Base-by-base conservation (phyloP, 2,113 vertebrate genomes). In the Indri indri region DNA sequence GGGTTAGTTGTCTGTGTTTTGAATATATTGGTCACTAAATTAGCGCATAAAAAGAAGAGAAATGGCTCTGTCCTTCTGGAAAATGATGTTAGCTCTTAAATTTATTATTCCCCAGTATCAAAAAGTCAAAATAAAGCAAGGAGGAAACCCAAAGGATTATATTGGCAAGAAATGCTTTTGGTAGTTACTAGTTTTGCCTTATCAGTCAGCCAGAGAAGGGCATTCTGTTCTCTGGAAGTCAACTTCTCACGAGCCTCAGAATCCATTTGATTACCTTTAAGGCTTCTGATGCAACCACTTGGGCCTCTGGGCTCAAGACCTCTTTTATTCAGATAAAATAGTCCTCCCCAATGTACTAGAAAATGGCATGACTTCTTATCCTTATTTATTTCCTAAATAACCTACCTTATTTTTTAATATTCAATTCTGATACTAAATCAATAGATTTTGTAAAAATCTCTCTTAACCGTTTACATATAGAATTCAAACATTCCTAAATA, bases 401-500 rank as follows among this genome's bases (percentile, higher is more conserved):
- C 22, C 27, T 81, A 40, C 52, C 45, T 92, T 87, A 63, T 81
- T 80, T 95, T 89, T 70, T 66, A 95, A 63, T 79, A 8, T 82
- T 88, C 37, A 79, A 47, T 70, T 91, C 32, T 71, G 37, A 92
- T 79, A 82, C 32, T 71, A 70, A 97, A 83, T 94, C 59, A 57
- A 63, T n/a, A 89, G 85, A 59, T 52, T 74, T 57, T n/a, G 27
- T 45, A 85, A 94, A 65, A 83, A 68, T 47, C 57, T 80, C 11
- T n/a, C 11, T n/a, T 79, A 79, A 74, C 13, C 63, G 34, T 70
- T 95, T 57, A 87, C 68, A 90, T 32, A 76, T 1, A 89, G 16
- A 97, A 93, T 84, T 83, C 57, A 96, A 95, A 54, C 9, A 30
- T 66, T 83, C 45, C 80, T 71, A 79, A 95, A 30, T 11, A 87